A percentile compares a stretch with the other conserved stretches of the same genome.
phyloP scores from a whole-genome alignment of 2,888 invertebrate species.

The Carpatolechia fugitivella region DNA sequence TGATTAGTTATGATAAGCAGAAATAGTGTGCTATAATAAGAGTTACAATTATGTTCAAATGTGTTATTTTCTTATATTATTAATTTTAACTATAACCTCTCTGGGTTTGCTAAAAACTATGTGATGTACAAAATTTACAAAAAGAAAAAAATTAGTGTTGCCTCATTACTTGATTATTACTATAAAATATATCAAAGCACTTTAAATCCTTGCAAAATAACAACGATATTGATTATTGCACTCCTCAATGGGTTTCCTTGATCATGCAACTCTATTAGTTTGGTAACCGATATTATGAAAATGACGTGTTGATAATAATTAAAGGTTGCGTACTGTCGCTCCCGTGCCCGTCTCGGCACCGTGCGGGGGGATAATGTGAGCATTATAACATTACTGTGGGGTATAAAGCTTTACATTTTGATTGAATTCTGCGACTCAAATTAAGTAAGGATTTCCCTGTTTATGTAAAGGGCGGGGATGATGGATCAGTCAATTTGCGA shows the following conservation, averaged over 20 bases:
- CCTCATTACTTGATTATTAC: no score
- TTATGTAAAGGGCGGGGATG: slow-evolving; percentile 67
- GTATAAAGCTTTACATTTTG: slow-evolving; percentile 74
- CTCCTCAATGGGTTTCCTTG: slow-evolving; percentile 11
- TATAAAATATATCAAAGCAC: no score
- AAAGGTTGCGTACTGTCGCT: slow-evolving; percentile 73
- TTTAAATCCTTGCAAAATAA: neutral
- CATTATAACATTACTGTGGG: slow-evolving; percentile 75
- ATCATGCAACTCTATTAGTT: slow-evolving; percentile 58
- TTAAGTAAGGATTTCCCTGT: slow-evolving; percentile 79
- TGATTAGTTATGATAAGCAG: slow-evolving; percentile 9
- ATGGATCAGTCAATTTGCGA: slow-evolving; percentile 72
- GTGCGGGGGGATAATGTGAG: slow-evolving; percentile 68
- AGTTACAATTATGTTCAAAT: no score
- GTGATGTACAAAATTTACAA: no score
- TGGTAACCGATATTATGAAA: slow-evolving; percentile 66
- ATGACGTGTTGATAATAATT: slow-evolving; percentile 80
- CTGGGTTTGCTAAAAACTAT: no score
- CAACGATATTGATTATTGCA: neutral
- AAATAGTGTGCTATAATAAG: neutral
- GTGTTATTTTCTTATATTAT: no score
- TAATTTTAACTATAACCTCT: no score
- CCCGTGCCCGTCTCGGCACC: slow-evolving; percentile 39
- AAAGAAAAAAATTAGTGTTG: no score
- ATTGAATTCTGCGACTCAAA: slow-evolving; percentile 78